phyloP scores from a whole-genome alignment of 2,888 invertebrate genomes.

The Lycophotia porphyrea region DNA sequence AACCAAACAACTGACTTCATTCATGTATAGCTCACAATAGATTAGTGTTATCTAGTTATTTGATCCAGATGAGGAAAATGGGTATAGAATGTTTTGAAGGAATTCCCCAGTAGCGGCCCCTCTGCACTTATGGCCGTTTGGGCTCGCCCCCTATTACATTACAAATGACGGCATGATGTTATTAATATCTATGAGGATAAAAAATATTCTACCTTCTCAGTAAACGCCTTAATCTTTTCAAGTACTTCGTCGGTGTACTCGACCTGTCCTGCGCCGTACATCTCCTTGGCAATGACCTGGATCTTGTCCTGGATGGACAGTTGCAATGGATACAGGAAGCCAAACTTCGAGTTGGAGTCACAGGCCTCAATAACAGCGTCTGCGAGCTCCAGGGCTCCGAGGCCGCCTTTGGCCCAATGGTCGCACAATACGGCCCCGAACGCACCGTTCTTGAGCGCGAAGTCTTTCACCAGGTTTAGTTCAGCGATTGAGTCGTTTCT shows the following conservation, averaged over 20 bases:
- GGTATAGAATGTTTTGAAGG: background rate
- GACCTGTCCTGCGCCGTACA: slow-evolving; percentile 98
- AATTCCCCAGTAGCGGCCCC: background rate
- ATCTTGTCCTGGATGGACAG: slow-evolving; percentile 96
- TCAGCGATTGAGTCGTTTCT: slow-evolving; percentile 97
- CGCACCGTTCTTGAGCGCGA: slow-evolving; percentile 95
- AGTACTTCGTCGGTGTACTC: slow-evolving; percentile 93
- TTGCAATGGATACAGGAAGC: slow-evolving; percentile 93
- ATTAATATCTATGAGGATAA: background rate
- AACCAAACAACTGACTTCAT: background rate
- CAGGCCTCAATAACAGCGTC: slow-evolving; percentile 96
- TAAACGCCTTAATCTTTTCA: slow-evolving; percentile 92
- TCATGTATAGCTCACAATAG: background rate
- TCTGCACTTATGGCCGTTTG: background rate
- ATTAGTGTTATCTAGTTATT: background rate
- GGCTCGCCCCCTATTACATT: background rate
- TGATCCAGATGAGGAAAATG: slow-evolving; percentile 3
- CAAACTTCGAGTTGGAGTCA: slow-evolving; percentile 91
- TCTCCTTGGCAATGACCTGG: slow-evolving; percentile 95
- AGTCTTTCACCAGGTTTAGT: slow-evolving; percentile 93
- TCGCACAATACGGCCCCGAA: slow-evolving; percentile 95
- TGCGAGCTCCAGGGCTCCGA: slow-evolving; percentile 96
- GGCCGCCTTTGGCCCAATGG: slow-evolving; percentile 97
- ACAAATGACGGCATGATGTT: background rate
- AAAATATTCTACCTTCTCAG: slow-evolving; percentile 91